Evolutionary conservation across 2,797 vertebrate genomes (phyloP).

Genomic region (Onychomys arenicola): DNA sequence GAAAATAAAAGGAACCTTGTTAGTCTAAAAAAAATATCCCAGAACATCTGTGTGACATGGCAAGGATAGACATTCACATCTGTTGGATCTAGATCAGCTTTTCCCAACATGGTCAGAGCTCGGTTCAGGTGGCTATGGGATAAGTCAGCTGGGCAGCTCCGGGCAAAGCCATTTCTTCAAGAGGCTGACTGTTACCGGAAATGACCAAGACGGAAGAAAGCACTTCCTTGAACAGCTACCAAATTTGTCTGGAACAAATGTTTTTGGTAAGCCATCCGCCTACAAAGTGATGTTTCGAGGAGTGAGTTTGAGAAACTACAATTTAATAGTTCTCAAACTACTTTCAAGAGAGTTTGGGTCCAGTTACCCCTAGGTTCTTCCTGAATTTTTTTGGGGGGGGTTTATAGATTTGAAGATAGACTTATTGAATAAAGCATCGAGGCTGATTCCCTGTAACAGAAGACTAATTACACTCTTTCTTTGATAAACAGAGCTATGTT

Average conservation of each 20-base stretch:
- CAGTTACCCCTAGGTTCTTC: neutral
- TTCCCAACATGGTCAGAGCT: neutral
- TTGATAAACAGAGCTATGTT: neutral
- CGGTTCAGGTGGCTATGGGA: neutral
- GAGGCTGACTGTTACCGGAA: neutral
- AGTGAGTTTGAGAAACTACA: constrained; percentile 18
- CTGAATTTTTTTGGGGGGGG: neutral
- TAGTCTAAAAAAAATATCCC: neutral
- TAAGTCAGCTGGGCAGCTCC: neutral
- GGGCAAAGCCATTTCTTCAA: neutral
- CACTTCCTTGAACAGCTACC: neutral
- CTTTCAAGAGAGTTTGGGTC: neutral
- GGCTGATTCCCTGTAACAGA: neutral
- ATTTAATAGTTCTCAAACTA: neutral
- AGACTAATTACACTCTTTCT: neutral
- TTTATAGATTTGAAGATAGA: neutral
- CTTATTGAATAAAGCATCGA: neutral
- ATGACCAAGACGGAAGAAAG: neutral
- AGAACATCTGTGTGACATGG: neutral
- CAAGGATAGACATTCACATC: neutral
- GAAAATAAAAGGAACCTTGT: neutral
- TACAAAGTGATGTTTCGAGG: neutral
- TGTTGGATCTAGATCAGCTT: neutral
- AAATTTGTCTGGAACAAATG: neutral
- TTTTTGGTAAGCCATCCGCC: neutral